These are phyloP conservation scores for Channa maculata DNA, from an alignment of 2,113 vertebrate species.

Conservation along the genomic window DNA sequence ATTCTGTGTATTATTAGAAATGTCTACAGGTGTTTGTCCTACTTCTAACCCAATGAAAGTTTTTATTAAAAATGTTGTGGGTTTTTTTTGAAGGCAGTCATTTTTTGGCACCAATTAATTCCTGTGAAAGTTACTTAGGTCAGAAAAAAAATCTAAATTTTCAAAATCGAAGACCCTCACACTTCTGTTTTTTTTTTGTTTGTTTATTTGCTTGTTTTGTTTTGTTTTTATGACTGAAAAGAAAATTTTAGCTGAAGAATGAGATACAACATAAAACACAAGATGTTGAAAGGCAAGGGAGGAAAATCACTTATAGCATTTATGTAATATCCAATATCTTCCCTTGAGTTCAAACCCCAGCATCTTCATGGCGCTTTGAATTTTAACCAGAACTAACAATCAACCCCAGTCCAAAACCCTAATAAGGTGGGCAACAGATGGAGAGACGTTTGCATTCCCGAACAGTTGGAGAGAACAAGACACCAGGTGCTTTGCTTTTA, in stretches of 20 bases:
- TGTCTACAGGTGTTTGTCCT: too few species aligned
- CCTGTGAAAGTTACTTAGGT: too few species aligned
- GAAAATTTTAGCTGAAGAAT: neutral
- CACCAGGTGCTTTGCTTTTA: constrained; percentile 72
- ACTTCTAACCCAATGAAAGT: too few species aligned
- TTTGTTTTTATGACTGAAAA: neutral
- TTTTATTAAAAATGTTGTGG: too few species aligned
- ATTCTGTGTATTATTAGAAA: too few species aligned
- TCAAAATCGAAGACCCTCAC: too few species aligned
- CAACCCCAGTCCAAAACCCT: neutral
- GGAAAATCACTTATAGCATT: neutral
- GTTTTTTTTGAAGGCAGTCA: too few species aligned
- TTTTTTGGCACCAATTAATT: too few species aligned
- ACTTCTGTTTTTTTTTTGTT: too few species aligned
- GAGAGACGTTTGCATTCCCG: constrained; percentile 67
- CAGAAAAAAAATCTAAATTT: too few species aligned
- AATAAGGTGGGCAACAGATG: constrained; percentile 52
- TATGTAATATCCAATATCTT: constrained; percentile 8
- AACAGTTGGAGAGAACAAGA: constrained; percentile 62
- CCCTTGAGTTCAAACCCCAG: neutral
- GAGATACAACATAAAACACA: too few species aligned
- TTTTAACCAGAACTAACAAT: neutral
- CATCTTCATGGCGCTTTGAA: constrained; percentile 12
- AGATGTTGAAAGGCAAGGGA: neutral
- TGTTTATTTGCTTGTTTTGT: too few species aligned